phyloP scores from a whole-genome alignment of 2,797 vertebrate genomes.

The Scarus forsteni region DNA sequence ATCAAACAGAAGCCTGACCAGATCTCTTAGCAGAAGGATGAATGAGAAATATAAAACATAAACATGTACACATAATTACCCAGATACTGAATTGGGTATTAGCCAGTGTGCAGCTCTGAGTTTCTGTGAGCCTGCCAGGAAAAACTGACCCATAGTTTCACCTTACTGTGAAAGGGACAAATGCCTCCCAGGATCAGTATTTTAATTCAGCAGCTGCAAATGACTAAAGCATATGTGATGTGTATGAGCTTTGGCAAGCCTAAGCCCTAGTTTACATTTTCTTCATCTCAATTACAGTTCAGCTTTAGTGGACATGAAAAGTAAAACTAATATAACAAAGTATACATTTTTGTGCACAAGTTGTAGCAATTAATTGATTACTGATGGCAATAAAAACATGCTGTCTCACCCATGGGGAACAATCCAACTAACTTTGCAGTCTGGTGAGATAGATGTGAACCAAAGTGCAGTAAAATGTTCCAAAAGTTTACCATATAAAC shows the following conservation, averaged over 20 bases:
- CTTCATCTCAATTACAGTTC: not conserved
- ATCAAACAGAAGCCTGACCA: not conserved
- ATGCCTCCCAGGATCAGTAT: not conserved
- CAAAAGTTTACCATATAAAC: too few relatives aligned
- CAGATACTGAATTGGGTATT: constrained; percentile 6
- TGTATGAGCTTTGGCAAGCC: not conserved
- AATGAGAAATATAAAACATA: not conserved
- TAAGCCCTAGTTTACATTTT: not conserved
- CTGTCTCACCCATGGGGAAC: not conserved
- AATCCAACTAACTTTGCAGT: not conserved
- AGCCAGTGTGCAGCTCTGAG: not conserved
- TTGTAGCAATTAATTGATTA: too few relatives aligned
- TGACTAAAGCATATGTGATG: not conserved
- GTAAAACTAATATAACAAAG: too few relatives aligned
- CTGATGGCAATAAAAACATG: too few relatives aligned
- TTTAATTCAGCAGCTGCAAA: constrained; percentile 12
- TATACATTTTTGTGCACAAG: too few relatives aligned
- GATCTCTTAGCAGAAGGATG: not conserved
- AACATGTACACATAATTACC: not conserved
- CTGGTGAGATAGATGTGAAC: not conserved
- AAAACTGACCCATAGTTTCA: not conserved
- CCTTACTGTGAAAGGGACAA: not conserved
- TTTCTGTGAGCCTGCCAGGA: constrained; percentile 6
- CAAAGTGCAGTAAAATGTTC: not conserved
- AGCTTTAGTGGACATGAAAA: too few relatives aligned